Conservation (phyloP, 2,113 vertebrate species). For the Ariopsis seemanni region DNA sequence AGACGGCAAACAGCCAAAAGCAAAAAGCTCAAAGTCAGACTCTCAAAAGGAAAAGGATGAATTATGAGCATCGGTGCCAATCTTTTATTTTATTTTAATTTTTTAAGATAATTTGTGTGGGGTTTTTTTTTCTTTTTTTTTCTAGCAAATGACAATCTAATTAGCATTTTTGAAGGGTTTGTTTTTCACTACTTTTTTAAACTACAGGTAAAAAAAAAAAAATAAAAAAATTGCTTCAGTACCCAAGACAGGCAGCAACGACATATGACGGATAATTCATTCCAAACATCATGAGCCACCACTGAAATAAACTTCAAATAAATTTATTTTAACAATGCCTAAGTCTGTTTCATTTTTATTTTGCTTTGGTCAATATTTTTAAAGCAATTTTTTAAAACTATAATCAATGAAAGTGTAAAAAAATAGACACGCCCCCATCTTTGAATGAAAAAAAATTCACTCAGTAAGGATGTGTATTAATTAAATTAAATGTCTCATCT, state of each 20-base stretch:
- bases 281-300: background rate
- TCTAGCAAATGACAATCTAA: conserved; percentile 3
- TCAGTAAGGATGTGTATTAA: too few species aligned
- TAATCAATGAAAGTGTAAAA: background rate
- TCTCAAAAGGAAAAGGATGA: conserved; percentile 62
- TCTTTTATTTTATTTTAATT: conserved; percentile 8
- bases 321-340: background rate
- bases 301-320: background rate
- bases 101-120: background rate
- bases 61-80: conserved; percentile 62
- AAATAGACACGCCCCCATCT: too few species aligned
- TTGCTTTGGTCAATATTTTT: background rate
- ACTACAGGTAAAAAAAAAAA: background rate
- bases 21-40: conserved; percentile 43
- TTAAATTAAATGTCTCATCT: too few species aligned
- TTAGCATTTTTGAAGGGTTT: background rate
- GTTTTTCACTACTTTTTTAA: background rate
- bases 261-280: too few species aligned
- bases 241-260: background rate
- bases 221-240: background rate
- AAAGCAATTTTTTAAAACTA: background rate
- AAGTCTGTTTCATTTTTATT: too few species aligned
- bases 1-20: conserved; percentile 24
- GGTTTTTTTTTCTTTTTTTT: background rate
- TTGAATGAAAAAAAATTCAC: too few species aligned